These are phyloP conservation scores for Pollenia angustigena DNA, from an alignment of 2,888 invertebrate genomes.

Conservation along the genomic window DNA sequence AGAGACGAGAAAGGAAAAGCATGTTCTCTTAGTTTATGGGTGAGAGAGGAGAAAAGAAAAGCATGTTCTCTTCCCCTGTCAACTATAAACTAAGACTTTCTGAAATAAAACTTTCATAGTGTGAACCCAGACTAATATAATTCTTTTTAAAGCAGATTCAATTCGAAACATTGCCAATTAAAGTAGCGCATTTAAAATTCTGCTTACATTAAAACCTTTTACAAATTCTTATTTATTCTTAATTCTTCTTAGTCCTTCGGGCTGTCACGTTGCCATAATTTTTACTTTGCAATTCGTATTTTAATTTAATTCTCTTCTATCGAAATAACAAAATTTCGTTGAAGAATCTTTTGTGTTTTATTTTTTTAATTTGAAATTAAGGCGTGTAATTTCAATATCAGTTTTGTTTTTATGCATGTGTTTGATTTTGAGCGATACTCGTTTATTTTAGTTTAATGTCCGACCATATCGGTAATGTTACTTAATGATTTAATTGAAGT, in stretches of 20 bases:
- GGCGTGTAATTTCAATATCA: conserved; percentile 64
- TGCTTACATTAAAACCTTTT: background rate
- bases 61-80: too few relatives aligned
- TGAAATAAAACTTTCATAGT: too few relatives aligned
- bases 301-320: conserved; percentile 65
- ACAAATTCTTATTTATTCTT: conserved; percentile 7
- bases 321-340: conserved; percentile 62
- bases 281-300: conserved; percentile 56
- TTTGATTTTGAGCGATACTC: conserved; percentile 47
- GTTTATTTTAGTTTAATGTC: conserved; percentile 60
- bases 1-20: too few relatives aligned
- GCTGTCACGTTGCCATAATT: conserved; percentile 75
- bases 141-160: too few relatives aligned
- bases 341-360: conserved; percentile 52
- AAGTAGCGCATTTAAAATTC: conserved; percentile 12
- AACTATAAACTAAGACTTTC: too few relatives aligned
- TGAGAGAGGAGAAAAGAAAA: too few relatives aligned
- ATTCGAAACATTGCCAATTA: background rate
- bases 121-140: too few relatives aligned
- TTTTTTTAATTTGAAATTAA: conserved; percentile 54
- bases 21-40: too few relatives aligned
- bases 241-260: conserved; percentile 66
- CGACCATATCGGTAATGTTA: conserved; percentile 57
- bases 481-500: conserved; percentile 75
- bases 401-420: conserved; percentile 33